Base-by-base conservation (phyloP, 2,797 vertebrate genomes). In the Tachyglossus aculeatus region DNA sequence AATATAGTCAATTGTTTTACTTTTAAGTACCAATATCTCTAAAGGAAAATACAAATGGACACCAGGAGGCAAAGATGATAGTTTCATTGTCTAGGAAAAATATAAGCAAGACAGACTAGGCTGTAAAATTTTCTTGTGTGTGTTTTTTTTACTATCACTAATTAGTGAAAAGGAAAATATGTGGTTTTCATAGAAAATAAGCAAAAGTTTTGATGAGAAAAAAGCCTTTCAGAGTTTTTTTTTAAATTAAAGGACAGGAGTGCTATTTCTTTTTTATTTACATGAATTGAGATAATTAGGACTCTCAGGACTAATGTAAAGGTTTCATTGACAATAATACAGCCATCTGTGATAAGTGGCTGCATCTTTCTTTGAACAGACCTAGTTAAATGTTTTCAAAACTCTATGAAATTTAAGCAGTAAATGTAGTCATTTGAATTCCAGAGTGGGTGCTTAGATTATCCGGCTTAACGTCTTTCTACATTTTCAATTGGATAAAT, bases 201-300 rank as follows among this genome's bases (percentile, higher is more conserved):
- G 61, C 58, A 60, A 13, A n/a, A 40, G 67, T 56, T 36, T 54
- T 40, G 61, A 56, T 43, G 16, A 67, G 31, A 38, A 24, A 31
- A 58, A 77, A 79, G 56, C 13, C 47, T 7, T 2, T 45, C 27
- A 34, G 56, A 45, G 55, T 18, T 48, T 29, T 48, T 27, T 47
- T 48, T 48, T 2, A 29, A 48, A 31, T 48, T n/a, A 48, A 48
- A 48, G 15, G 70, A 31, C 6, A 29, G 65, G 44, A 27, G 59
- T 25, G 62, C 55, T 53, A 19, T 43, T 78, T 29, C 24, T 27
- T 69, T 81, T 77, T 68, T 57, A 57, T 59, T 78, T 57, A 39
- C 44, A 25, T 70, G 74, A 82, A 75, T 80, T 7, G 67, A 62
- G 68, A 59, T 76, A 73, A 80, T 73, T 68, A 52, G 65, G 58